These are phyloP conservation scores for Apodemia zela DNA, from an alignment of 2,888 invertebrate genomes.

Conservation along the genomic window DNA sequence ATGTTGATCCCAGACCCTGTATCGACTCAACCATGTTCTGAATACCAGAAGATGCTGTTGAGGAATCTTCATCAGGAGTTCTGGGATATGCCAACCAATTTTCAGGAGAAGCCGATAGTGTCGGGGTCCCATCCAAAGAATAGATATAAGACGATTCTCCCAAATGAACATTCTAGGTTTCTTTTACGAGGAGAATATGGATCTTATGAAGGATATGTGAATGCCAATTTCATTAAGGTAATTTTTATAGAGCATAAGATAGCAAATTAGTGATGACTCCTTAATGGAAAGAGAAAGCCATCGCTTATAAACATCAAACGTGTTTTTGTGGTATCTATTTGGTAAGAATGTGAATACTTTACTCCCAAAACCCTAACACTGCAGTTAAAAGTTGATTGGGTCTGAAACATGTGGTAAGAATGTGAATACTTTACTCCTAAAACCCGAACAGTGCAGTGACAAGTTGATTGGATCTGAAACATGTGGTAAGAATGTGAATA, in stretches of 20 bases:
- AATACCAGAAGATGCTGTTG: conserved; percentile 82
- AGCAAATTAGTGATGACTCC: too few species aligned
- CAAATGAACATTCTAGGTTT: conserved; percentile 93
- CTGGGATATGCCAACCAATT: conserved; percentile 96
- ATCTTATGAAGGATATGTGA: conserved; percentile 88
- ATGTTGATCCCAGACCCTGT: conserved; percentile 58
- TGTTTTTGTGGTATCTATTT: too few species aligned
- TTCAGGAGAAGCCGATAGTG: conserved; percentile 93
- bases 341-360: too few species aligned
- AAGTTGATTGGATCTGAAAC: too few species aligned
- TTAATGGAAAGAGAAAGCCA: too few species aligned
- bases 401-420: too few species aligned
- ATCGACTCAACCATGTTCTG: conserved; percentile 71
- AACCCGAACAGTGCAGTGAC: too few species aligned
- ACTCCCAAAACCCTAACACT: too few species aligned
- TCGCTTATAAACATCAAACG: too few species aligned
- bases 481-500: too few species aligned
- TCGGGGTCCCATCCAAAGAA: conserved; percentile 94
- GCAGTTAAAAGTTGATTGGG: too few species aligned
- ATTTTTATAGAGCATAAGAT: conserved; percentile 29
- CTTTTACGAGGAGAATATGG: conserved; percentile 79
- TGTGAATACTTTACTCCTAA: too few species aligned
- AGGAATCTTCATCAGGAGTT: conserved; percentile 90
- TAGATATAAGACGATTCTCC: conserved; percentile 93
- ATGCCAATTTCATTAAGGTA: conserved; percentile 96